Evolutionary conservation across 2,888 invertebrate species (phyloP), one percentile per base, ranked within the genome.

Genomic region (Leptura quadrifasciata): DNA sequence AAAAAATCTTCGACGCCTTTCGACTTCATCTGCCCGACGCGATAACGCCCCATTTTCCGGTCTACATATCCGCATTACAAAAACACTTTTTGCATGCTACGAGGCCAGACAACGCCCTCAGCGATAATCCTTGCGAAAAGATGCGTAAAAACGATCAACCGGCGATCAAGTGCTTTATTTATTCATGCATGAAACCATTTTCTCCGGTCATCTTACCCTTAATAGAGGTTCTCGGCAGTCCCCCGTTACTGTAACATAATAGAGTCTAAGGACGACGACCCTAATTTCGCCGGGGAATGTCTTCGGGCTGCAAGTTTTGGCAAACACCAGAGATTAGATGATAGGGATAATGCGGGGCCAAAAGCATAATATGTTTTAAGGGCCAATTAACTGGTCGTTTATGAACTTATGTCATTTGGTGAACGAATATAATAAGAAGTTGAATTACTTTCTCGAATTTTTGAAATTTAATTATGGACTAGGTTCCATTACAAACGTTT

Each of bases 371-470:
- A 75, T 72, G 74, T 78, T 76, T 79, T 79, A 78, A 76, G 78
- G 72, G 55, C 64, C 75, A 76, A 76, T 79, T 79, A 76, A 71
- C 73, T 72, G 75, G 76, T 78, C 75, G 74, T 69, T 65, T 74
- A 76, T 76, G 72, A 80, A 76, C 76, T 76, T 77, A 72, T 76
- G 78, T 76, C 77, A 76, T 79, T 75, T 75, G 58, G 72, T 68
- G 35, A 76, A 74, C 69, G 73, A n/a, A 24, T 17, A 21, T 57
- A 24, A 27, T 17, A 27, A 27, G 31, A 27, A n/a, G 60, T n/a
- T n/a, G 60, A 17, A 27, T 24, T 60, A 27, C 60, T 60, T 60
- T 60, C 60, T 8, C n/a, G 27, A 24, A 27, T 60, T 4, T 60
- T 27, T n/a, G 27, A 31, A 27, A n/a, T 47, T 47, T n/a, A 47